Conservation (phyloP, 37 sponge, comb jelly and placozoan species). For the Oscarella lobularis region DNA sequence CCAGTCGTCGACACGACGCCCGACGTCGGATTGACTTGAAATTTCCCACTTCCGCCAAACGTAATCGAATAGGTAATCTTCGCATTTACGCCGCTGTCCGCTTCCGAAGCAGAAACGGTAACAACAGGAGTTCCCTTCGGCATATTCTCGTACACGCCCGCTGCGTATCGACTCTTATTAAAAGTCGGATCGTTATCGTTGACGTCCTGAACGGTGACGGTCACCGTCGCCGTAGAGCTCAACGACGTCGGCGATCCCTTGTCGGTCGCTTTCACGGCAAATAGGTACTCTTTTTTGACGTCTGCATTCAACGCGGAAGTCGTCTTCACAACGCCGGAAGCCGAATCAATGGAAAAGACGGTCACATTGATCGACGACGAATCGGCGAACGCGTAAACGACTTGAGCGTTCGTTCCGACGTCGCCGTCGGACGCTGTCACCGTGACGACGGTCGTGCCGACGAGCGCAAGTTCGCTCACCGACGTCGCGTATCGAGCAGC, state of each 20-base stretch:
- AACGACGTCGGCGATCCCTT: background rate
- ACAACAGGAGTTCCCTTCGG: background rate
- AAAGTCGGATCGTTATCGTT: slow-evolving; percentile 10
- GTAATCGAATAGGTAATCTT: background rate
- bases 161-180: background rate
- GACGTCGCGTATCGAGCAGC: too few relatives aligned
- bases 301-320: slow-evolving; percentile 27
- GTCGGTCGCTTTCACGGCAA: slow-evolving; percentile 4
- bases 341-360: slow-evolving; percentile 13
- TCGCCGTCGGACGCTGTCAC: slow-evolving; percentile 18
- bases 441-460: too few relatives aligned
- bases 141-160: slow-evolving; percentile 10
- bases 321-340: slow-evolving; percentile 15
- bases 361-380: background rate
- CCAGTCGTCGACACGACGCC: background rate
- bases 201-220: background rate
- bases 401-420: background rate
- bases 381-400: slow-evolving; percentile 4
- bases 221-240: background rate
- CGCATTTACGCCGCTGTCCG: slow-evolving; percentile 14
- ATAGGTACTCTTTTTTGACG: background rate
- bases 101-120: slow-evolving; percentile 8
- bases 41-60: slow-evolving; percentile 1
- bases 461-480: too few relatives aligned
- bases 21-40: background rate